Evolutionary conservation across 92 coral and sea anemone species (phyloP), one percentile per base, ranked within the genome.

Genomic region (Porites rus): DNA sequence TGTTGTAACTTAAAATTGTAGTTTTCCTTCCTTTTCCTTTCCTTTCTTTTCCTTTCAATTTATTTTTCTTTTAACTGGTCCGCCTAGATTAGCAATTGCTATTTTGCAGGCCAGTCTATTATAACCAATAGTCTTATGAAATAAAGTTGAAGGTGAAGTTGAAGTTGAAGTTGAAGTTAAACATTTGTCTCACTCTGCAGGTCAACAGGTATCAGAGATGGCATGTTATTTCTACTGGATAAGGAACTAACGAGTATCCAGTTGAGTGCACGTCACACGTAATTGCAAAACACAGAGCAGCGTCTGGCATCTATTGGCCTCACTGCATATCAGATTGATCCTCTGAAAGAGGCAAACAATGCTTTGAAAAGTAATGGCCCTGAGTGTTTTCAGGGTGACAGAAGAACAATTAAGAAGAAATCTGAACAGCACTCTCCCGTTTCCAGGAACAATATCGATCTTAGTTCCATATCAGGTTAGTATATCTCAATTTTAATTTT

Each of bases 201-300:
- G 20, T 73, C 87, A 54, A 82, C 81, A 53, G 92, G 92, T 9
- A 76, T 84, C 54, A 75, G 92, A 53, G 92, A 77, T 60, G 92
- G 84, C 22, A 17, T 88, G 11, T 59, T 52, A 50, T 83, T 88
- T 62, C 84, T 88, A 10, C 77, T 76, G 19, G 88, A 88, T 38
- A 88, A 88, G 70, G 83, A 84, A 12, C 76, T 88, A 5, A 88
- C 72, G 16, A 65, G 73, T 43, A 71, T 83, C 9, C 81, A 88
- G 65, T 83, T 88, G n/a, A 76, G 92, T 83, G 88, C 92, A 2
- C 52, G 67, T 20, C 89, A 85, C 61, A 79, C 73, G 74, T 81
- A 87, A 19, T 81, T 87, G 85, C 69, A 87, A 13, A 87, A 87
- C 65, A 87, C 91, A 10, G 87, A 87, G 71, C 91, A 87, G 79